Conservation (phyloP, 2,888 invertebrate genomes). For the Himalopsyche tibetana region DNA sequence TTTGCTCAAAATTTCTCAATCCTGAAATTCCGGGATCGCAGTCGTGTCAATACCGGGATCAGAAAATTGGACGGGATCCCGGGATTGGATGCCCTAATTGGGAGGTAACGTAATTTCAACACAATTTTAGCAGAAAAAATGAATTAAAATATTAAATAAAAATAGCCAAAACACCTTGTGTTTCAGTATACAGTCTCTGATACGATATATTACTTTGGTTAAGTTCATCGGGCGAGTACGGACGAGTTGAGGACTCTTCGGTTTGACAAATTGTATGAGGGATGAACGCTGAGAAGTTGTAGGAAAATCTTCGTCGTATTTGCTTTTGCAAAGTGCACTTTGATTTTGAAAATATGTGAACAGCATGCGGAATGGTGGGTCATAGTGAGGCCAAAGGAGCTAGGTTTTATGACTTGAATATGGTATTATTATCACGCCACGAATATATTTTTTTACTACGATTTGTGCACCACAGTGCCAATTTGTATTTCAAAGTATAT, state of each 20-base stretch:
- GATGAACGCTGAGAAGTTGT: conserved; percentile 52
- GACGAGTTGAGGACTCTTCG: conserved; percentile 52
- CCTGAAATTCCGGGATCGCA: no score
- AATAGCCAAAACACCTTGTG: not conserved
- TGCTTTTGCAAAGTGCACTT: conserved; percentile 55
- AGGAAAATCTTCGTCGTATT: conserved; percentile 55
- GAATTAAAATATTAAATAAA: not conserved
- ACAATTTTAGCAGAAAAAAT: not conserved
- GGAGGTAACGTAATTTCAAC: no score
- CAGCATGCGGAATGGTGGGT: conserved; percentile 14
- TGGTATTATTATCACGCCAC: not conserved
- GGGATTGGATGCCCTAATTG: no score
- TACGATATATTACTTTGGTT: conserved; percentile 50
- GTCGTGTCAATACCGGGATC: no score
- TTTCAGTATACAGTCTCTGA: conserved; percentile 10
- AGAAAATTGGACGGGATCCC: no score
- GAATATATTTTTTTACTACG: no score
- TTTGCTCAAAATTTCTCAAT: no score
- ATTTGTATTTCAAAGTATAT: no score
- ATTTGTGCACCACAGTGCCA: no score
- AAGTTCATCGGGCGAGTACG: conserved; percentile 51
- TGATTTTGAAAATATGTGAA: conserved; percentile 44
- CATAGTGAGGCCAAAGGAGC: not conserved
- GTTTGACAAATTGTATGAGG: conserved; percentile 58
- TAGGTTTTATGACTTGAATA: not conserved